Conservation (phyloP, 1,140 invertebrate genomes). For the Hyphantria cunea region DNA sequence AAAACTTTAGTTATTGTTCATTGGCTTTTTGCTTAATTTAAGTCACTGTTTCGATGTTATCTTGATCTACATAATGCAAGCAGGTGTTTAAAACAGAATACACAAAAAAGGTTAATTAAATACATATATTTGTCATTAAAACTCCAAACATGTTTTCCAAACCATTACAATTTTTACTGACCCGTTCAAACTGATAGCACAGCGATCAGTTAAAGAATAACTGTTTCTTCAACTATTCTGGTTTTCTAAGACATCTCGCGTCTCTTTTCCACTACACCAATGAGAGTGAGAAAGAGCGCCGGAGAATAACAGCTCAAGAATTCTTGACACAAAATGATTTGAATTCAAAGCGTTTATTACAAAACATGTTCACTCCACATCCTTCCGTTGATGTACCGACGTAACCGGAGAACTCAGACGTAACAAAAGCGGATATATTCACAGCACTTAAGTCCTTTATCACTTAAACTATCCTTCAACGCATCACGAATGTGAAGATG, state of each 20-base stretch:
- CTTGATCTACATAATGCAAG: too few species aligned
- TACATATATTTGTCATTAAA: too few species aligned
- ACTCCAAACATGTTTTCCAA: too few species aligned
- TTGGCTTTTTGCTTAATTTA: too few species aligned
- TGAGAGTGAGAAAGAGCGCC: neutral
- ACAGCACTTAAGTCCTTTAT: constrained; percentile 39
- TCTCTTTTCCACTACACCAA: constrained; percentile 6
- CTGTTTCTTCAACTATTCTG: neutral
- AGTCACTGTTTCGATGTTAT: too few species aligned
- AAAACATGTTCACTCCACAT: neutral
- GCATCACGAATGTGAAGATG: constrained; percentile 75
- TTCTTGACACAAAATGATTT: constrained; percentile 11
- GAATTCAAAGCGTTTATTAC: constrained; percentile 21
- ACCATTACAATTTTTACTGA: too few species aligned
- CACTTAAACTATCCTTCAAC: constrained; percentile 45
- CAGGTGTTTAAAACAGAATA: too few species aligned
- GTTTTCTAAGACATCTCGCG: neutral
- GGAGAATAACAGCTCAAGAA: constrained; percentile 21
- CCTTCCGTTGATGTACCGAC: neutral
- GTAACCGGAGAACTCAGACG: neutral
- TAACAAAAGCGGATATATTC: constrained; percentile 30
- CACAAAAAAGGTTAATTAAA: too few species aligned
- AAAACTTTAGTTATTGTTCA: too few species aligned
- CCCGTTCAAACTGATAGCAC: too few species aligned
- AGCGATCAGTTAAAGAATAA: too few species aligned